Percentiles rank a stretch among this genome's conserved stretches.
These are phyloP conservation scores for Eristalis arbustorum DNA, from an alignment of 2,888 invertebrate genomes.

Conservation along the genomic window DNA sequence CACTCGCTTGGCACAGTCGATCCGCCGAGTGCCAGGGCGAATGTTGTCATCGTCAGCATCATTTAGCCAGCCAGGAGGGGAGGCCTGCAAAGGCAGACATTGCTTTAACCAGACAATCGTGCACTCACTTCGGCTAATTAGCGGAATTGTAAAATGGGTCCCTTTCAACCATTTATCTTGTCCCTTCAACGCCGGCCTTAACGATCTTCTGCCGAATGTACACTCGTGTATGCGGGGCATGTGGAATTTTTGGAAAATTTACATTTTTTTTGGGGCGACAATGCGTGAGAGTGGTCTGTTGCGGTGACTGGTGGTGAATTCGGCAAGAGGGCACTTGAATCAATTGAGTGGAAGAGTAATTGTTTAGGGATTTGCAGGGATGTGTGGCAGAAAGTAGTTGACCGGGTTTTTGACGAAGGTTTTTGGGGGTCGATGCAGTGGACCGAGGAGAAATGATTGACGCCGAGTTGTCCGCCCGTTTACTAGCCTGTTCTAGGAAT, in stretches of 20 bases:
- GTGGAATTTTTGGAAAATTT: background rate
- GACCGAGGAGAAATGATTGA: too few relatives aligned
- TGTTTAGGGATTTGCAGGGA: background rate
- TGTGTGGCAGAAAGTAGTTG: too few relatives aligned
- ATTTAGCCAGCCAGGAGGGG: background rate
- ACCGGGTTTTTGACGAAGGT: too few relatives aligned
- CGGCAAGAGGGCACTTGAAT: slow-evolving; percentile 22
- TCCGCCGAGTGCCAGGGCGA: background rate
- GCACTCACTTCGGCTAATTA: slow-evolving; percentile 48
- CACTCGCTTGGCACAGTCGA: slow-evolving; percentile 10
- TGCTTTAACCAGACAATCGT: background rate
- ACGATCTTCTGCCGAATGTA: background rate
- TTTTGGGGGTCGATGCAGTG: too few relatives aligned
- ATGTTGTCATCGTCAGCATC: slow-evolving; percentile 8
- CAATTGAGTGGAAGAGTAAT: slow-evolving; percentile 31
- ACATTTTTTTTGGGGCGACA: background rate
- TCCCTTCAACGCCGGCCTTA: slow-evolving; percentile 10
- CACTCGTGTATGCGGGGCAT: background rate
- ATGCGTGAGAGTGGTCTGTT: background rate
- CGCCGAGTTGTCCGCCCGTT: too few relatives aligned
- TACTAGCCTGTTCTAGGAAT: too few relatives aligned
- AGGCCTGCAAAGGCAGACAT: too few relatives aligned
- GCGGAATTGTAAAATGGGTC: slow-evolving; percentile 32
- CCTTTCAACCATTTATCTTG: slow-evolving; percentile 13
- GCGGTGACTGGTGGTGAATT: background rate